A percentile compares a stretch with the other conserved stretches of the same genome.
Conservation (phyloP, 1,140 invertebrate genomes). For the Sitodiplosis mosellana region DNA sequence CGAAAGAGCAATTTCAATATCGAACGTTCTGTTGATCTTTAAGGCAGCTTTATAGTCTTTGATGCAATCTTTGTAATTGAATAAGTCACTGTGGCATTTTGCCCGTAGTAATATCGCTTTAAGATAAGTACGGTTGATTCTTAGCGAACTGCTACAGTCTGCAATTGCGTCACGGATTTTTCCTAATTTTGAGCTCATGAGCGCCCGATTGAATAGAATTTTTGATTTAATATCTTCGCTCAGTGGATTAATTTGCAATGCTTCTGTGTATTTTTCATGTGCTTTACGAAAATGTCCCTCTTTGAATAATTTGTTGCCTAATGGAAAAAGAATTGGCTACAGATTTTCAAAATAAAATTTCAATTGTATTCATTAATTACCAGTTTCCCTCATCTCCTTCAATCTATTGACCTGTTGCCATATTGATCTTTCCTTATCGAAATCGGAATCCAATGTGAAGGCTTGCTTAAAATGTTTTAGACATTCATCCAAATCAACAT, state of each 20-base stretch:
- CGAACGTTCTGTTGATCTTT: conserved; percentile 68
- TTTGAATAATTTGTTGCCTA: conserved; percentile 65
- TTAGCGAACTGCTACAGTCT: conserved; percentile 73
- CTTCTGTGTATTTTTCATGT: conserved; percentile 65
- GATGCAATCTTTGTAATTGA: conserved; percentile 76
- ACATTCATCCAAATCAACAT: conserved; percentile 79
- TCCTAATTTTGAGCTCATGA: conserved; percentile 59
- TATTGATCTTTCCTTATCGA: conserved; percentile 66
- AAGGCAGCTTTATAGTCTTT: conserved; percentile 75
- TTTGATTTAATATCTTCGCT: conserved; percentile 81
- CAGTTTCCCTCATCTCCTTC: conserved; percentile 81
- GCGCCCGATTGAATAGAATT: conserved; percentile 76
- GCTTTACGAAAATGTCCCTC: conserved; percentile 59
- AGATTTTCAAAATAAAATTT: too few species aligned
- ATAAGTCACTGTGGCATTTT: conserved; percentile 64
- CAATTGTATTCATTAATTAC: too few species aligned
- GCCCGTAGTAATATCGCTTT: conserved; percentile 78
- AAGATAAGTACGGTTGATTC: conserved; percentile 72
- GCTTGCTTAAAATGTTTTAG: conserved; percentile 84
- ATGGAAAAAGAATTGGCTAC: too few species aligned
- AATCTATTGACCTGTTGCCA: conserved; percentile 78
- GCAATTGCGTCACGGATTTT: conserved; percentile 58
- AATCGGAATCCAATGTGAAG: conserved; percentile 72
- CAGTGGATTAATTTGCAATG: conserved; percentile 61
- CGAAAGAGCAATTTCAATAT: conserved; percentile 53